Evolutionary conservation across 2,113 vertebrate genomes (phyloP).

Genomic region (Chascanopsetta lugubris): DNA sequence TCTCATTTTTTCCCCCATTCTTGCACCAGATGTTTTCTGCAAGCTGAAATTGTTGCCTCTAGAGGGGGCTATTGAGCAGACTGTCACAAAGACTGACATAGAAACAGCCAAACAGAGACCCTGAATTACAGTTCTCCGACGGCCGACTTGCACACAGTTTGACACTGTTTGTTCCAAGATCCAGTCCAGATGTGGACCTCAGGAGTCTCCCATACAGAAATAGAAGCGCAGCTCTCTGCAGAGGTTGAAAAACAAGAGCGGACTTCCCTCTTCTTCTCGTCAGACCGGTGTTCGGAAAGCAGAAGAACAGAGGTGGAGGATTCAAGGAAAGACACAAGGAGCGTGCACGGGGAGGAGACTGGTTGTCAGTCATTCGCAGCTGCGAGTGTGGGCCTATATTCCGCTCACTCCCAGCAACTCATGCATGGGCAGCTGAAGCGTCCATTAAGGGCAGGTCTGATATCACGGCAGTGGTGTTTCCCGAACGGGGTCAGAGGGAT

Average conservation of each 20-base stretch:
- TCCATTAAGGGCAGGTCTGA: slow-evolving; percentile 39
- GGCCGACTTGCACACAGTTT: slow-evolving; percentile 32
- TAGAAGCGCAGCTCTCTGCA: slow-evolving; percentile 37
- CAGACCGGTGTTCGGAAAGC: slow-evolving; percentile 31
- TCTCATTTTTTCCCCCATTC: neutral
- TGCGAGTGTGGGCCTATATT: slow-evolving; percentile 33
- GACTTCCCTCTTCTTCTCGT: slow-evolving; percentile 55
- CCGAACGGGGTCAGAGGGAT: neutral
- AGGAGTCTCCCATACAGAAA: slow-evolving; percentile 42
- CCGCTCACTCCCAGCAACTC: slow-evolving; percentile 43
- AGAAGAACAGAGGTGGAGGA: slow-evolving; percentile 28
- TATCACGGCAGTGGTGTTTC: no score
- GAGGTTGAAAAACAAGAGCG: slow-evolving; percentile 57
- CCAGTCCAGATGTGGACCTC: slow-evolving; percentile 69
- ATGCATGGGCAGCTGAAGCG: slow-evolving; percentile 26
- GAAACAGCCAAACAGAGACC: neutral
- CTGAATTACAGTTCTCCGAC: slow-evolving; percentile 5
- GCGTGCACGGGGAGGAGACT: slow-evolving; percentile 20
- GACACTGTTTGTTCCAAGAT: slow-evolving; percentile 46
- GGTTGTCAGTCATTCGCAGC: slow-evolving; percentile 59
- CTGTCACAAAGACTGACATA: neutral
- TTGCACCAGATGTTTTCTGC: slow-evolving; percentile 5
- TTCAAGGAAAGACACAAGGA: slow-evolving; percentile 13
- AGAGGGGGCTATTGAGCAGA: slow-evolving; percentile 36
- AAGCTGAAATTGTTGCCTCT: slow-evolving; percentile 7